Base-by-base conservation (phyloP, 2,888 invertebrate species). In the Rhingia campestris region DNA sequence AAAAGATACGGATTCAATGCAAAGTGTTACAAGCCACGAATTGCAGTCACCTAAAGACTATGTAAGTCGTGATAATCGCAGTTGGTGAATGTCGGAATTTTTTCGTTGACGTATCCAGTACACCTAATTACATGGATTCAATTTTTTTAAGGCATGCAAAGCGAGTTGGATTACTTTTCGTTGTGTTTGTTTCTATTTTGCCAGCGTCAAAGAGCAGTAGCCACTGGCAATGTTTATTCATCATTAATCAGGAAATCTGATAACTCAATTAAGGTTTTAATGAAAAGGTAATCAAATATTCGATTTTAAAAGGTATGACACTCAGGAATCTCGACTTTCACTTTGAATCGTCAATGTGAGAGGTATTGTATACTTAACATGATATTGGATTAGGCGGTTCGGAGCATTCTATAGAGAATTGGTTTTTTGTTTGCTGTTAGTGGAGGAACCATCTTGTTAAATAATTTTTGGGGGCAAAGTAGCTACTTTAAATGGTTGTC, bases 21-120 rank as follows among this genome's bases (percentile, higher is more conserved):
- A 58, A 43, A 66, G 43, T 75, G 45, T 43, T 79, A 66, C 59
- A 79, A 63, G 61, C 54, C 63, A 75, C 75, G 69, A 75, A 80
- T 75, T 43, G 33, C 30, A 67, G 56, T 63, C 74, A 69, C 74
- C 67, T 63, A 51, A 63, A 74, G 74, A 69, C 74, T 37, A 14
- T 63, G 59, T 59, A 73, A 80, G 35, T 74, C 80, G 80, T 80
- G 74, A 80, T 67, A 61, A 66, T 35, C 54, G 22, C 22, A 35
- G 45, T 59, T 39, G 37, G 79, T 66, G 61, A 73, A 69, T 76
- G 66, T 67, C 61, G 80, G 54, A 59, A 61, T 66, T 64, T 22
- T 22, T 22, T 45, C 54, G 67, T 54, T 47, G 47, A 80, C 74
- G 74, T 67, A 22, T 22, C 22, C 22, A 22, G 49, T 49, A 49